A percentile compares a stretch with the other conserved stretches of the same genome.
phyloP scores from a whole-genome alignment of 2,888 invertebrate species.

The Rotaria macrura region DNA sequence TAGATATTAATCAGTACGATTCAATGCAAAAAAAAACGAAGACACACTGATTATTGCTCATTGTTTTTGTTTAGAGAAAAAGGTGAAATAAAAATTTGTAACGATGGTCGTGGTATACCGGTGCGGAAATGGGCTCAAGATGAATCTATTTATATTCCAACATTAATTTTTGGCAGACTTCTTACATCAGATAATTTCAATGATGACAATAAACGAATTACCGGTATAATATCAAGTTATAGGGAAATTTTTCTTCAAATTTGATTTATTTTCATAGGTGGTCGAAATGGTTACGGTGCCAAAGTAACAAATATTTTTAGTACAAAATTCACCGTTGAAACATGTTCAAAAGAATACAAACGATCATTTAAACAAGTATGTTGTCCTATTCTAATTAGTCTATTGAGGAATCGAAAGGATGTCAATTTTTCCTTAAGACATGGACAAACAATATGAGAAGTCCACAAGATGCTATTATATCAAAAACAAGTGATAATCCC shows the following conservation, averaged over 20 bases:
- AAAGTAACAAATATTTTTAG: constrained; percentile 98
- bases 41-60: too few species aligned
- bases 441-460: constrained; percentile 93
- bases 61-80: constrained; percentile 54
- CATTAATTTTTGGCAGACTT: constrained; percentile 96
- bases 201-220: constrained; percentile 86
- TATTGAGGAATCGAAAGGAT: background rate
- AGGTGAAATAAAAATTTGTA: constrained; percentile 82
- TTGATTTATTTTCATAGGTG: constrained; percentile 49
- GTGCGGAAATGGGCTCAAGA: constrained; percentile 84
- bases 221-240: constrained; percentile 39
- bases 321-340: constrained; percentile 86
- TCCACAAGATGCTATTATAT: constrained; percentile 73
- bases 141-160: constrained; percentile 94
- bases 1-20: constrained; percentile 62
- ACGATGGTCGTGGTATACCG: constrained; percentile 93
- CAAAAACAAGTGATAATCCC: constrained; percentile 50
- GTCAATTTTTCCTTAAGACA: constrained; percentile 50
- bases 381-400: constrained; percentile 51
- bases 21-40: too few species aligned
- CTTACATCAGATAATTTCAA: constrained; percentile 97
- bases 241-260: too few species aligned
- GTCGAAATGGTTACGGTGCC: constrained; percentile 95
- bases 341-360: constrained; percentile 69
- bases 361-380: constrained; percentile 70